Percentiles rank a stretch among this genome's conserved stretches.
Conservation (phyloP, 2,888 invertebrate species). For the Molanna angustata region DNA sequence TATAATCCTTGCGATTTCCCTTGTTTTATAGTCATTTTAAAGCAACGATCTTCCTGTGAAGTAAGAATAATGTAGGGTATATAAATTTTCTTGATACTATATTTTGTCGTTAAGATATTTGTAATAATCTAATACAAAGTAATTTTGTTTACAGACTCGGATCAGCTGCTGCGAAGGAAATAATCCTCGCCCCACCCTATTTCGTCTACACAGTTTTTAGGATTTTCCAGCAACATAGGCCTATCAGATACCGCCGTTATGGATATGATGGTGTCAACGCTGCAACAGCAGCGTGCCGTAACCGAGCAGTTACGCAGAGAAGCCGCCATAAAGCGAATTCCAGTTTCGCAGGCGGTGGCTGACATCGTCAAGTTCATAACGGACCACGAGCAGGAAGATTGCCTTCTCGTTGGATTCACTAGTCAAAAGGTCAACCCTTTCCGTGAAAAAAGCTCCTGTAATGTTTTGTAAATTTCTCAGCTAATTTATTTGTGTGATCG, state of each 20-base stretch:
- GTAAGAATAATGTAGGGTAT: too few species aligned
- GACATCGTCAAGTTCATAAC: conserved; percentile 88
- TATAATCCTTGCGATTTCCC: too few species aligned
- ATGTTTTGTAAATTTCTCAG: conserved; percentile 65
- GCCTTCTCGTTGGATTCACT: conserved; percentile 88
- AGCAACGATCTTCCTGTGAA: too few species aligned
- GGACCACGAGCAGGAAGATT: conserved; percentile 92
- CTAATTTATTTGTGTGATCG: too few species aligned
- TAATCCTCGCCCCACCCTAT: conserved; percentile 27
- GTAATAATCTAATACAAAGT: background rate
- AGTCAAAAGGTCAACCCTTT: conserved; percentile 95
- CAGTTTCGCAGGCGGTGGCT: conserved; percentile 86
- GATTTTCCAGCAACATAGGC: conserved; percentile 70
- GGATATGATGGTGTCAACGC: conserved; percentile 90
- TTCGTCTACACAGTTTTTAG: conserved; percentile 37
- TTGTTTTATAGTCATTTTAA: too few species aligned
- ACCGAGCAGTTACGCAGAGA: conserved; percentile 92
- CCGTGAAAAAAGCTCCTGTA: conserved; percentile 89
- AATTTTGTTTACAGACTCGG: background rate
- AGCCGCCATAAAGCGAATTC: conserved; percentile 82
- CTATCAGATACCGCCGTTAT: conserved; percentile 86
- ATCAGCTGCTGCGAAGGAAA: conserved; percentile 24
- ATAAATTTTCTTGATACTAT: too few species aligned
- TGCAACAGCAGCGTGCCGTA: conserved; percentile 91
- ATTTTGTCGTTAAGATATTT: too few species aligned